Conservation (phyloP, 2,797 vertebrate species). For the Phylloscopus collybita region DNA sequence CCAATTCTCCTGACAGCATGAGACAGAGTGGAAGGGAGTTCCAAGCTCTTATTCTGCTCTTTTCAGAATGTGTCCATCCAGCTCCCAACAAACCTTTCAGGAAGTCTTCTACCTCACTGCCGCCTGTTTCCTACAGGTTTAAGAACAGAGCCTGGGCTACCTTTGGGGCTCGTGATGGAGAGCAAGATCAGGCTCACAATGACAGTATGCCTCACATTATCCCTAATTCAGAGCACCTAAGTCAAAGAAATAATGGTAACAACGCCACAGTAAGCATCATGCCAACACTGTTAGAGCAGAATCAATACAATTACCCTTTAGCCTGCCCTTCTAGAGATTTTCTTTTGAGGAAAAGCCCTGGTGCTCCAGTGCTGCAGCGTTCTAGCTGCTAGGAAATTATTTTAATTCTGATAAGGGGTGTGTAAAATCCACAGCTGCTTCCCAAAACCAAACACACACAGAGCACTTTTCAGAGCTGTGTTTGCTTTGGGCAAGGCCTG, state of each 20-base stretch:
- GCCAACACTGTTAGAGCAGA: background rate
- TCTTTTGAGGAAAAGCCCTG: background rate
- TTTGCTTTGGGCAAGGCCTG: constrained; percentile 36
- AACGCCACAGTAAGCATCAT: background rate
- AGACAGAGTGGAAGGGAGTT: background rate
- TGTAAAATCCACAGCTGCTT: background rate
- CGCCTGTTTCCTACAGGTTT: background rate
- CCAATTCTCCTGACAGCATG: background rate
- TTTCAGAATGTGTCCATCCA: background rate
- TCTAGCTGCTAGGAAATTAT: background rate
- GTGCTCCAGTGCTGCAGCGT: background rate
- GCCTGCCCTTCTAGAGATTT: background rate
- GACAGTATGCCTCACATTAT: background rate
- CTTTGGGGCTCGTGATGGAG: background rate
- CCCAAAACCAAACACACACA: background rate
- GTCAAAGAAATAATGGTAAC: background rate
- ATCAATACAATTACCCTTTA: background rate
- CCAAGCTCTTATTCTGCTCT: background rate
- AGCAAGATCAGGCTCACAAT: background rate
- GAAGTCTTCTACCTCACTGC: background rate
- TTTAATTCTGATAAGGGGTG: background rate
- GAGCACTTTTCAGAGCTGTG: background rate
- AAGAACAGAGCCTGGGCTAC: background rate
- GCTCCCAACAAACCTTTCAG: background rate
- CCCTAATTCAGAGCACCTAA: background rate